Evolutionary conservation across 2,797 vertebrate genomes (phyloP), one percentile per base, ranked within the genome.

Genomic region (Novumbra hubbsi): DNA sequence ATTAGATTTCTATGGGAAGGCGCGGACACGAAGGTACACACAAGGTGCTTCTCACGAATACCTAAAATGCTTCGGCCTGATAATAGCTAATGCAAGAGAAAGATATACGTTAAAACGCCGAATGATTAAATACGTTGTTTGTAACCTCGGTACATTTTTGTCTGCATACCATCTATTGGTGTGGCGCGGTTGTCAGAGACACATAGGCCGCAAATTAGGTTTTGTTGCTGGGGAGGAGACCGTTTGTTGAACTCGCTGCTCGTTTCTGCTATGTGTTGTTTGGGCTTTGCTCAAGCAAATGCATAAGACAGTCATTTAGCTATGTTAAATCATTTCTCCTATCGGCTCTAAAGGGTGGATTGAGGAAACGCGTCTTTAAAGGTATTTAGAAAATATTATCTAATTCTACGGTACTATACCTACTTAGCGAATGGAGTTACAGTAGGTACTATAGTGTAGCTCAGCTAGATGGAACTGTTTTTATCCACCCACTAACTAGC

Each of bases 181-280:
- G 81, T 4, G 87, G 80, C 80, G 83, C 82, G 81, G 86, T 83
- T 81, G 83, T 80, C 83, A 84, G 71, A 73, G 84, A 79, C 83
- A 84, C 71, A 72, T 85, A 86, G 91, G 91, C 90, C 89, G 81
- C 77, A 84, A 75, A 73, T 87, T 78, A 80, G 81, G 45, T 87
- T 82, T 80, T 78, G 90, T 90, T 90, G 87, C 87, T 91, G 86
- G 80, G 92, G 92, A 92, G 90, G 91, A 83, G 89, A 92, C 88
- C 83, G 41, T 45, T 11, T 45, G 41, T 45, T 11, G 41, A 45
- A 14, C 84, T 73, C 74, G 65, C 74, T 78, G 87, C n/a, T n/a
- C n/a, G 41, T 11, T 45, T 45, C 74, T 89, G 89, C 0, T 84
- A 92, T 92, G 91, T 82, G 74, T 75, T 78, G 79, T 80, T 86